Evolutionary conservation across 2,797 vertebrate species (phyloP), one percentile per base, ranked within the genome.

Genomic region (Spinus pinus): DNA sequence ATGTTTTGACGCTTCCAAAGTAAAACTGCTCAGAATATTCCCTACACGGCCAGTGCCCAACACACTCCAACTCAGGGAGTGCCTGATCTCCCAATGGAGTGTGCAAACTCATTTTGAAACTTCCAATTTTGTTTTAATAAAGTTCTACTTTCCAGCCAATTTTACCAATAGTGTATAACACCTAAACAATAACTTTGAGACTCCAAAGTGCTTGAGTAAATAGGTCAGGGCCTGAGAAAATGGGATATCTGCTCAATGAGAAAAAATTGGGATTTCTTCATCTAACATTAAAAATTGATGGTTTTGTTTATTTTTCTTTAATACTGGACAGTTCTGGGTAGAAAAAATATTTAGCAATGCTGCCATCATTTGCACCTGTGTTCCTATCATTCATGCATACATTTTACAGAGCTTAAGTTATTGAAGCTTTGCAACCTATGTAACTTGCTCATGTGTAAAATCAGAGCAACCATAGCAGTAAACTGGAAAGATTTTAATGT

Each of bases 21-120:
- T 19, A 58, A 79, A 94, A 88, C 46, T 88, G 75, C 62, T 50
- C 66, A 14, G 70, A 62, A 56, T 51, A 86, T 56, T n/a, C 12
- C 42, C 41, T 41, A 25, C 37, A 37, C 14, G 8, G 37, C 0
- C 0, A 92, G 30, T 31, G 22, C n/a, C 60, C 30, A 69, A 16
- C 30, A 73, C 47, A 20, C 22, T 77, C 30, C 2, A 13, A 54
- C 50, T 57, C 51, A 50, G 1, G 10, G 60, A 51, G 9, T 25
- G 28, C 42, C 82, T 84, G 35, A 58, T 37, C 35, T 33, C 54
- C 57, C 6, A 0, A 9, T 4, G 24, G 20, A 14, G 25, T 61
- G 14, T 14, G 31, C 39, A 90, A 83, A 75, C 31, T 54, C 18
- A 22, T 49, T 71, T 37, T 66, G 46, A 83, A 83, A 64, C 27